Evolutionary conservation across 2,113 vertebrate species (phyloP).

Genomic region (Chloebia gouldiae): DNA sequence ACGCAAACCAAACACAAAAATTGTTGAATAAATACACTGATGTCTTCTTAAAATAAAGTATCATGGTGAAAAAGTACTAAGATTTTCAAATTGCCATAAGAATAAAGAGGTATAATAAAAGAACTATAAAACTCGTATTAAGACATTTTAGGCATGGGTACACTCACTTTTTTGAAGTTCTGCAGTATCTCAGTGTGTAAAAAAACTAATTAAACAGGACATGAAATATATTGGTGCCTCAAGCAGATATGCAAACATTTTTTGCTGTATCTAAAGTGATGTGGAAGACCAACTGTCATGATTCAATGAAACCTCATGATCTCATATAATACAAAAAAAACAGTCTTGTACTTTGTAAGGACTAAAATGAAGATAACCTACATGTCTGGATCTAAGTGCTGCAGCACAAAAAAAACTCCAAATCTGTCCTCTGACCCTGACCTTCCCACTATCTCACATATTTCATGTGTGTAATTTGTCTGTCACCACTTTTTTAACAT

Average conservation of each 20-base stretch:
- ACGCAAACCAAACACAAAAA: background rate
- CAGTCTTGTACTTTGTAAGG: background rate
- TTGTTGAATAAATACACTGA: background rate
- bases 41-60: background rate
- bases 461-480: background rate
- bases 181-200: background rate
- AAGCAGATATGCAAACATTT: background rate
- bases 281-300: background rate
- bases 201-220: background rate
- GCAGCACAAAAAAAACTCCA: background rate
- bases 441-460: background rate
- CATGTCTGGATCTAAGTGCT: background rate
- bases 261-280: background rate
- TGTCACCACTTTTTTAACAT: background rate
- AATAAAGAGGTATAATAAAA: background rate
- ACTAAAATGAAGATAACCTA: background rate
- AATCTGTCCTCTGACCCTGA: background rate
- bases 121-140: background rate
- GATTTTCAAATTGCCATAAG: background rate
- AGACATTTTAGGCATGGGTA: background rate
- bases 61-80: background rate
- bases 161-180: background rate
- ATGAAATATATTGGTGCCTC: background rate
- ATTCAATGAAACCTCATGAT: background rate
- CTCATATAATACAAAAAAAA: background rate